A percentile compares a stretch with the other conserved stretches of the same genome.
phyloP scores from a whole-genome alignment of 2,113 vertebrate genomes.

The Pyrgilauda ruficollis region DNA sequence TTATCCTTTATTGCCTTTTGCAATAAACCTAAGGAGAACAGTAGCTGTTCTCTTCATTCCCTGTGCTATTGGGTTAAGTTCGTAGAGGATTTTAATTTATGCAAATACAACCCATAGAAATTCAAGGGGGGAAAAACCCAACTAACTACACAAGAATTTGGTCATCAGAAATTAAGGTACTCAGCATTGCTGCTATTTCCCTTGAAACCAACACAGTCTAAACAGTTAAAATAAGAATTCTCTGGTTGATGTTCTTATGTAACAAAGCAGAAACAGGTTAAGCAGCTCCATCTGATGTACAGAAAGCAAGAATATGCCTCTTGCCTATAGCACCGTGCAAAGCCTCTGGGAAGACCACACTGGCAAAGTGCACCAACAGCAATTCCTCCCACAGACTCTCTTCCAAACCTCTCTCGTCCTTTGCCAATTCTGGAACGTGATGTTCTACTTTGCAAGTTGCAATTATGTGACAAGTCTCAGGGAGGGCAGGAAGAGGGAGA shows the following conservation, averaged over 20 bases:
- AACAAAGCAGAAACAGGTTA: background rate
- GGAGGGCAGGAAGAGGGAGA: background rate
- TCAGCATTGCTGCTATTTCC: background rate
- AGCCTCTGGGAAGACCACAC: background rate
- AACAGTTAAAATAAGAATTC: background rate
- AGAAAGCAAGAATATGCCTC: background rate
- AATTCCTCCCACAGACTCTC: background rate
- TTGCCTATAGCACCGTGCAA: background rate
- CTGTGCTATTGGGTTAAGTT: background rate
- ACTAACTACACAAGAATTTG: background rate
- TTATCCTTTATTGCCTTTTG: background rate
- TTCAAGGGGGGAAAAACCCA: background rate
- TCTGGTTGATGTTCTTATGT: background rate
- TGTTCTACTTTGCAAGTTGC: background rate
- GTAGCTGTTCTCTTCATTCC: background rate
- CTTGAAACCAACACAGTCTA: background rate
- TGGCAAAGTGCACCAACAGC: background rate
- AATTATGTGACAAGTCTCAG: background rate
- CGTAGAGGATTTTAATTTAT: background rate
- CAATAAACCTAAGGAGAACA: background rate
- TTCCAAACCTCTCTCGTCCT: rapidly evolving
- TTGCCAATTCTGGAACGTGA: background rate
- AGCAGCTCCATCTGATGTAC: background rate
- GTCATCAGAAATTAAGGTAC: background rate
- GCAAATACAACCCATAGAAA: background rate